Percentiles rank a stretch among this genome's conserved stretches.
phyloP scores from a whole-genome alignment of 1,140 invertebrate genomes.

The Drosophila setifemur region DNA sequence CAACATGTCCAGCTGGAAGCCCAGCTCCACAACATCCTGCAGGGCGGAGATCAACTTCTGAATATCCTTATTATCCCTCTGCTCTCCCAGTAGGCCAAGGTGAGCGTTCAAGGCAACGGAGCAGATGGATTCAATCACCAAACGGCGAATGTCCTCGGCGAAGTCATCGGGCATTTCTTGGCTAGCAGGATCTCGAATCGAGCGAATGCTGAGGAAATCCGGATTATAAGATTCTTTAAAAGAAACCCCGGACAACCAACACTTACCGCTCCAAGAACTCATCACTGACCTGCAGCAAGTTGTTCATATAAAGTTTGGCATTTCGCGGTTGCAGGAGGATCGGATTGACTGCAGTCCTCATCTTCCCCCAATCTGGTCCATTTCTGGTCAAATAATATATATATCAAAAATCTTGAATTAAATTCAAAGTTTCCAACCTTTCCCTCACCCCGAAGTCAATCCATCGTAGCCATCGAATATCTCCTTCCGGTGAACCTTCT shows the following conservation, averaged over 20 bases:
- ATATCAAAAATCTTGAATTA: not conserved
- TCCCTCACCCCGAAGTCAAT: slow-evolving; percentile 53
- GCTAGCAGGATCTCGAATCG: slow-evolving; percentile 83
- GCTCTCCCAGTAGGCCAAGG: slow-evolving; percentile 84
- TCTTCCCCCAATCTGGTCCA: slow-evolving; percentile 62
- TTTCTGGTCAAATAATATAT: slow-evolving; percentile 34
- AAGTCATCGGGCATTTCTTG: slow-evolving; percentile 85
- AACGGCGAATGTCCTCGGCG: slow-evolving; percentile 86
- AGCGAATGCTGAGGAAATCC: slow-evolving; percentile 83
- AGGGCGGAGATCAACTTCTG: slow-evolving; percentile 85
- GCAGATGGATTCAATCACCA: slow-evolving; percentile 88
- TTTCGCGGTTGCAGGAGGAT: slow-evolving; percentile 72
- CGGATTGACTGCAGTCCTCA: slow-evolving; percentile 71
- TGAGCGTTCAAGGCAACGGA: slow-evolving; percentile 88
- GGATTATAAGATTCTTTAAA: not conserved
- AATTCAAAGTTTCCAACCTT: not conserved
- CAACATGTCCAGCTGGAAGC: slow-evolving; percentile 84
- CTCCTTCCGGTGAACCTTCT: slow-evolving; percentile 48
- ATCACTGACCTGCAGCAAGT: slow-evolving; percentile 60
- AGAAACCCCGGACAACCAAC: fast-evolving
- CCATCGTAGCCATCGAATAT: slow-evolving; percentile 64
- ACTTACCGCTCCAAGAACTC: slow-evolving; percentile 83
- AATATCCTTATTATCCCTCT: slow-evolving; percentile 83
- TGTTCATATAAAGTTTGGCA: slow-evolving; percentile 63
- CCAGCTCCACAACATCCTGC: slow-evolving; percentile 81